Evolutionary conservation across 1,140 invertebrate genomes (phyloP), one percentile per base, ranked within the genome.

Genomic region (Ips nitidus): DNA sequence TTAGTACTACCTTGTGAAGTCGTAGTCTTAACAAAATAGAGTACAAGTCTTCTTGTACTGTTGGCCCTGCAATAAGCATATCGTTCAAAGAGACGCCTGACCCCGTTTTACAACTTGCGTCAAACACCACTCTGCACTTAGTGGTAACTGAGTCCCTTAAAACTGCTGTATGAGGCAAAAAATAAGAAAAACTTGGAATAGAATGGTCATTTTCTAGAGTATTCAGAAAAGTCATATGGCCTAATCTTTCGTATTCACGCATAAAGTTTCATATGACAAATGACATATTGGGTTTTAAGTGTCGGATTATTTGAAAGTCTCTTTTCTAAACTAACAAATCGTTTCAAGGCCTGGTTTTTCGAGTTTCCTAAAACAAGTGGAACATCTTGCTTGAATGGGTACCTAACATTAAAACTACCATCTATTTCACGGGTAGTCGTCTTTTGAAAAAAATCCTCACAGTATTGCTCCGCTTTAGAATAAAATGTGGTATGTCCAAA

Each of bases 51-150:
- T n/a, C n/a, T n/a, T n/a, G n/a, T n/a, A n/a, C n/a, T n/a, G n/a
- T n/a, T n/a, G n/a, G 43, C 8, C 43, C 8, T 55, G 36, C 37
- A 4, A 52, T 52, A 2, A 66, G 58, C 57, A 57, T 22, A 57
- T 82, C 77, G 71, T 83, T 84, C 7, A 84, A 70, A 1, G 81
- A 83, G 6, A 74, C 41, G 2, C 76, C 76, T 52, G 75, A 78
- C 2, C 62, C 58, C 1, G 77, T 78, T 63, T 79, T 78, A 3
- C 71, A 62, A 6, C 77, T 79, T 0, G 75, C 80, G 68, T 81
- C 75, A 70, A 80, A 80, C 2, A 81, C 80, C 1, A 80, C 73
- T 41, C 79, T 58, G 4, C 77, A 57, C 64, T 80, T 77, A 0
- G 75, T 76, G 7, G 79, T 38, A 61, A 55, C 6, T 73, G 74